Conservation (phyloP, 2,888 invertebrate genomes). For the Rosalia funebris region DNA sequence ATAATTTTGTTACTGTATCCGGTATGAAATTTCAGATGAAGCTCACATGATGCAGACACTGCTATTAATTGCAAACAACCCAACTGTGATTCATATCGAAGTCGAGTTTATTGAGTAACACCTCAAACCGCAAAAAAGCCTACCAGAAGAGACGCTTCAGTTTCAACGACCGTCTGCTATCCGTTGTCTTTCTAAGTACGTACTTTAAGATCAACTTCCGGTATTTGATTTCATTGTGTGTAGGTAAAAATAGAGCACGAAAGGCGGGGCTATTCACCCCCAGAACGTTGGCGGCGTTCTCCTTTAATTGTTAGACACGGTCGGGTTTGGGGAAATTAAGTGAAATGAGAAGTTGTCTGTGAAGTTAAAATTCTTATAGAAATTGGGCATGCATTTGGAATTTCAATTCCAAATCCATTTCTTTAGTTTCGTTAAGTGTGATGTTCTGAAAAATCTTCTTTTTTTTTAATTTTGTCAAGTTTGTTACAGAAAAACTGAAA, state of each 20-base stretch:
- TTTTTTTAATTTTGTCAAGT: too few relatives aligned
- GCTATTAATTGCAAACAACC: conserved; percentile 1
- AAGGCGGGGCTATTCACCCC: not conserved
- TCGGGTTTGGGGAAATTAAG: too few relatives aligned
- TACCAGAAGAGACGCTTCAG: conserved; percentile 20
- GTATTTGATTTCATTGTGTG: conserved; percentile 12
- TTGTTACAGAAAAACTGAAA: too few relatives aligned
- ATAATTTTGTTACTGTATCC: not conserved
- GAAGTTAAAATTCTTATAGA: too few relatives aligned
- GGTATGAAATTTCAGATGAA: not conserved
- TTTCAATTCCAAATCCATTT: too few relatives aligned
- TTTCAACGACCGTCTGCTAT: conserved; percentile 13
- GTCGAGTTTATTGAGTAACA: not conserved
- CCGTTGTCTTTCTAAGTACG: not conserved
- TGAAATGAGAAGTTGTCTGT: too few relatives aligned
- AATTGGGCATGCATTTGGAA: too few relatives aligned
- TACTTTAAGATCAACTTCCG: conserved; percentile 22
- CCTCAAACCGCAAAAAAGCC: conserved; percentile 18
- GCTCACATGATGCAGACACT: not conserved
- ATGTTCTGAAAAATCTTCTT: too few relatives aligned
- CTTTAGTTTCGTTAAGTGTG: too few relatives aligned
- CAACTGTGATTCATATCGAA: not conserved
- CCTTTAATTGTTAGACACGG: too few relatives aligned
- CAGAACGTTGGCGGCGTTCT: not conserved
- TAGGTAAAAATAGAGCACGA: conserved; percentile 7